A percentile compares a stretch with the other conserved stretches of the same genome.
Evolutionary conservation across 2,888 invertebrate species (phyloP).

Genomic region (Eupithecia inturbata): DNA sequence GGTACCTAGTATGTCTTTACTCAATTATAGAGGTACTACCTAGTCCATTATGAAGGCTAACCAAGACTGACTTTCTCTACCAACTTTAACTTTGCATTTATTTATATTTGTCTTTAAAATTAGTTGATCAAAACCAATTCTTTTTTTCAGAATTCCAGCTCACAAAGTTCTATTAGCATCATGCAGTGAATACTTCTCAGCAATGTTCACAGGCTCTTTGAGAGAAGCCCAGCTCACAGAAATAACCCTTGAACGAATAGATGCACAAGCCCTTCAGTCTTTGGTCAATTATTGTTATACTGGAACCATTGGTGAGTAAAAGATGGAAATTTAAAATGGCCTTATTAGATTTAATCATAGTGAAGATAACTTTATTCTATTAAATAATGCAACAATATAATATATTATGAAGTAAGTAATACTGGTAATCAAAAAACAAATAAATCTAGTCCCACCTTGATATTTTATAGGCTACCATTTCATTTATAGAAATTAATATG

Average conservation of each 20-base stretch:
- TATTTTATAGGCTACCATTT: too few relatives aligned
- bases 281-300: slow-evolving; percentile 96
- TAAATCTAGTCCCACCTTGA: too few relatives aligned
- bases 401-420: too few relatives aligned
- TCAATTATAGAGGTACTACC: too few relatives aligned
- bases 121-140: not conserved
- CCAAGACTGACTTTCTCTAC: not conserved
- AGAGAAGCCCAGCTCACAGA: slow-evolving; percentile 93
- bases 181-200: slow-evolving; percentile 96
- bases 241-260: slow-evolving; percentile 92
- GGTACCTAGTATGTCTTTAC: too few relatives aligned
- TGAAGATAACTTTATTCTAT: not conserved
- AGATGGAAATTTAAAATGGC: not conserved
- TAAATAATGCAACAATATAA: not conserved
- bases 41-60: not conserved
- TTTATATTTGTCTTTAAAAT: too few relatives aligned
- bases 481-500: not conserved
- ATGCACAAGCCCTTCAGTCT: slow-evolving; percentile 92
- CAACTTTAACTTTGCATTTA: not conserved
- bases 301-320: slow-evolving; percentile 84
- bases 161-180: slow-evolving; percentile 95
- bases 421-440: too few relatives aligned
- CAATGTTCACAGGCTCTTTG: slow-evolving; percentile 96
- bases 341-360: not conserved
- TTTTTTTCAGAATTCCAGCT: slow-evolving; percentile 86